phyloP scores from a whole-genome alignment of 2,888 invertebrate genomes.

The Drosophila demipolita region DNA sequence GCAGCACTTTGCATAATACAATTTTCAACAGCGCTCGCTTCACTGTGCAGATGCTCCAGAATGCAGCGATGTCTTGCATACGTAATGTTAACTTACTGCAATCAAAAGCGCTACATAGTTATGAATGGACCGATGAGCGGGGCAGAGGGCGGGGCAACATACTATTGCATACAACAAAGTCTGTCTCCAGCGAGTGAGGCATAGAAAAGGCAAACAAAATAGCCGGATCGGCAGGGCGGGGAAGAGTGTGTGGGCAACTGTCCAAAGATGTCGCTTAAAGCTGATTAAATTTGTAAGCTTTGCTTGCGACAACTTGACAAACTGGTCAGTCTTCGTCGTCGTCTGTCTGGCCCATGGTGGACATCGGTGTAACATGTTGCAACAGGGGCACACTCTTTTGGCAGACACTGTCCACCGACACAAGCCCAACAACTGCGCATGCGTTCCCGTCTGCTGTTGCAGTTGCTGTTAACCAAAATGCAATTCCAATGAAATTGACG shows the following conservation, averaged over 20 bases:
- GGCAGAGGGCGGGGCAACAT: not conserved
- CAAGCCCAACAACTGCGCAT: slow-evolving; percentile 53
- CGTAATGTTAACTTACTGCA: slow-evolving; percentile 69
- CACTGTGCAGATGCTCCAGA: slow-evolving; percentile 72
- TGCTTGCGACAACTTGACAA: slow-evolving; percentile 70
- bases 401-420: slow-evolving; percentile 9
- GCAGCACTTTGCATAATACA: slow-evolving; percentile 54
- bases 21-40: slow-evolving; percentile 40
- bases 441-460: slow-evolving; percentile 50
- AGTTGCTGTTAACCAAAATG: slow-evolving; percentile 58
- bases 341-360: slow-evolving; percentile 3
- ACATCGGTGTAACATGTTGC: slow-evolving; percentile 8
- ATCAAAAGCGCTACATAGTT: slow-evolving; percentile 69
- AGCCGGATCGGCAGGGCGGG: slow-evolving; percentile 20
- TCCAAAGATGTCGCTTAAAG: slow-evolving; percentile 56
- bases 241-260: slow-evolving; percentile 8
- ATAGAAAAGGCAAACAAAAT: slow-evolving; percentile 4
- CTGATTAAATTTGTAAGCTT: slow-evolving; percentile 81
- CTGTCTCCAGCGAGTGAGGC: slow-evolving; percentile 43
- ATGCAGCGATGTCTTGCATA: slow-evolving; percentile 68
- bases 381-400: slow-evolving; percentile 1
- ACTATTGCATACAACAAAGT: slow-evolving; percentile 22
- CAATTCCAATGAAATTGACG: slow-evolving; percentile 76
- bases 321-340: slow-evolving; percentile 55
- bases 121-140: slow-evolving; percentile 57